Evolutionary conservation across 1,140 invertebrate genomes (phyloP).

Genomic region (Zophobas atratus): DNA sequence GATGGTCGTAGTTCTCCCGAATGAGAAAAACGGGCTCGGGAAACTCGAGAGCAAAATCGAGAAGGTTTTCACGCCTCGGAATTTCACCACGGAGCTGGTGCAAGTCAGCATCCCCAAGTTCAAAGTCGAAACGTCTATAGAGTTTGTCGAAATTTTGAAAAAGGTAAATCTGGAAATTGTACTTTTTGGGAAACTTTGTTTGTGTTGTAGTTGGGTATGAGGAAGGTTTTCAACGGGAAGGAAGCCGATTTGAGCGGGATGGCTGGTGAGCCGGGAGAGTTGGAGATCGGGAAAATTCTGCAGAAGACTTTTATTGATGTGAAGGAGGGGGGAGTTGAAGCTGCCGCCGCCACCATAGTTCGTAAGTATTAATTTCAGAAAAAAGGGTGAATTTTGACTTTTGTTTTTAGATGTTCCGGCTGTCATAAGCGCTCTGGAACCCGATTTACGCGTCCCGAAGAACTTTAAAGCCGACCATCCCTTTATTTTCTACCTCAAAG

Average conservation of each 20-base stretch:
- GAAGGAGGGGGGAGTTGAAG: no score
- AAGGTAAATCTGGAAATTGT: slow-evolving; percentile 60
- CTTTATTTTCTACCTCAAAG: no score
- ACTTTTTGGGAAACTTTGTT: slow-evolving; percentile 42
- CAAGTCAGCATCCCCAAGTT: slow-evolving; percentile 68
- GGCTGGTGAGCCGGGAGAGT: no score
- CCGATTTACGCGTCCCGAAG: no score
- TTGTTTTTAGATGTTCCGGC: no score
- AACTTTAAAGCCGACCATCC: no score
- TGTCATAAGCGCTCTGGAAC: no score
- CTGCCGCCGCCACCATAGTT: no score
- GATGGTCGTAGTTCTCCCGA: slow-evolving; percentile 77
- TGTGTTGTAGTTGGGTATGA: slow-evolving; percentile 69
- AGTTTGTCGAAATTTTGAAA: slow-evolving; percentile 64
- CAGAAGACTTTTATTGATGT: no score
- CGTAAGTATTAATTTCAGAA: no score
- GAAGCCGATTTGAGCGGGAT: neutral
- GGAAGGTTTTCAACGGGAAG: slow-evolving; percentile 68
- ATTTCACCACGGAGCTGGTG: slow-evolving; percentile 54
- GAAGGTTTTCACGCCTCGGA: slow-evolving; percentile 54
- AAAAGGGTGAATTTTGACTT: no score
- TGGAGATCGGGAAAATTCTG: no score
- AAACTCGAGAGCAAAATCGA: slow-evolving; percentile 59
- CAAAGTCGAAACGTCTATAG: slow-evolving; percentile 67
- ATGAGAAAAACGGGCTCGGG: slow-evolving; percentile 72